Percentiles rank a stretch among this genome's conserved stretches.
Conservation (phyloP, 2,888 invertebrate genomes). For the Elgonia sp. region DNA sequence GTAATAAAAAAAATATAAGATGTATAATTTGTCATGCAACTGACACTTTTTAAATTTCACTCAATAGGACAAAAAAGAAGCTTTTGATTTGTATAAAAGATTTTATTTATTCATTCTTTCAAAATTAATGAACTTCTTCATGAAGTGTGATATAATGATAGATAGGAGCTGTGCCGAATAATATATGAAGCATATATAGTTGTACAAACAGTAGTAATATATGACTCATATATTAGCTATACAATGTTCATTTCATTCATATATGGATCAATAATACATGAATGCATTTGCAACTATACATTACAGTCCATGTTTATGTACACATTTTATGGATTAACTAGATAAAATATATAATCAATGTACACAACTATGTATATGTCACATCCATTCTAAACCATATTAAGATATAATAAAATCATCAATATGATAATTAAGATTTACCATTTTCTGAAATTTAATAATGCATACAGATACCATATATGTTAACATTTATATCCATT, state of each 20-base stretch:
- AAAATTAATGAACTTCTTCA: slow-evolving; percentile 67
- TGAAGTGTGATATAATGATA: slow-evolving; percentile 42
- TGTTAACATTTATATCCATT: too few relatives aligned
- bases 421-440: too few relatives aligned
- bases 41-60: slow-evolving; percentile 40
- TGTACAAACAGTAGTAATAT: slow-evolving; percentile 60
- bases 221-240: slow-evolving; percentile 58
- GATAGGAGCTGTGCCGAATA: slow-evolving; percentile 49
- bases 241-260: slow-evolving; percentile 58
- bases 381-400: too few relatives aligned
- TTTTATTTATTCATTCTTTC: slow-evolving; percentile 51
- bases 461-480: too few relatives aligned
- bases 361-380: slow-evolving; percentile 44
- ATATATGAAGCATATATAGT: slow-evolving; percentile 52
- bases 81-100: slow-evolving; percentile 9
- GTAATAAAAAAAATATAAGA: slow-evolving; percentile 47
- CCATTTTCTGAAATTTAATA: too few relatives aligned
- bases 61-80: slow-evolving; percentile 21
- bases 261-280: slow-evolving; percentile 62
- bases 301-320: slow-evolving; percentile 63
- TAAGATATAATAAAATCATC: too few relatives aligned
- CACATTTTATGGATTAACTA: slow-evolving; percentile 59
- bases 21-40: slow-evolving; percentile 68
- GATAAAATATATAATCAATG: slow-evolving; percentile 42
- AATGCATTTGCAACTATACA: slow-evolving; percentile 60